Percentiles rank a stretch among this genome's conserved stretches.
Conservation (phyloP, 1,140 invertebrate species). For the Mesaphorura yosii region DNA sequence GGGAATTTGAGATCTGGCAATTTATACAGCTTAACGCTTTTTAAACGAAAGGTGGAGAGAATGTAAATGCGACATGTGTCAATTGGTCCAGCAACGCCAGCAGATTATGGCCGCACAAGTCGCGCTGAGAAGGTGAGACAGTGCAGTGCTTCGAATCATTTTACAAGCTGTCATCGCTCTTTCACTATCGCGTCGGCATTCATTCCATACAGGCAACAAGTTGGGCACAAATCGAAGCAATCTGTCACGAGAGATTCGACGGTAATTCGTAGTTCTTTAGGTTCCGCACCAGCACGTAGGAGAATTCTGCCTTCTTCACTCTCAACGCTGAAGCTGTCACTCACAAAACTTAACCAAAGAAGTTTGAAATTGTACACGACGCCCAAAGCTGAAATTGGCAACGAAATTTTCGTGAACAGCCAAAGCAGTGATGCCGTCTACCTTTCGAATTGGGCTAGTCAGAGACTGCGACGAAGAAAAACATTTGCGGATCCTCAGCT, state of each 20-base stretch:
- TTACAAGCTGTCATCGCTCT: background rate
- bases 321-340: no score
- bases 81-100: slow-evolving; percentile 74
- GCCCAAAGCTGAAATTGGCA: no score
- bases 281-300: no score
- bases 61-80: slow-evolving; percentile 70
- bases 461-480: slow-evolving; percentile 11
- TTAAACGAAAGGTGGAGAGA: slow-evolving; percentile 48
- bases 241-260: background rate
- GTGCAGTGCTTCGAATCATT: no score
- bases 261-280: no score
- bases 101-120: slow-evolving; percentile 82
- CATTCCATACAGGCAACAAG: slow-evolving; percentile 16
- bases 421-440: no score
- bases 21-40: background rate
- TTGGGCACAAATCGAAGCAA: slow-evolving; percentile 19
- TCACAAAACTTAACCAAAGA: no score
- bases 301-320: no score
- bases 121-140: slow-evolving; percentile 38
- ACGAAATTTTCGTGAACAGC: no score
- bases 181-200: background rate
- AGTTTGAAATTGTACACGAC: no score
- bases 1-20: background rate
- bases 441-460: slow-evolving; percentile 13
- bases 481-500: slow-evolving; percentile 26